Base-by-base conservation (phyloP, 2,113 vertebrate genomes). In the Tursiops truncatus region DNA sequence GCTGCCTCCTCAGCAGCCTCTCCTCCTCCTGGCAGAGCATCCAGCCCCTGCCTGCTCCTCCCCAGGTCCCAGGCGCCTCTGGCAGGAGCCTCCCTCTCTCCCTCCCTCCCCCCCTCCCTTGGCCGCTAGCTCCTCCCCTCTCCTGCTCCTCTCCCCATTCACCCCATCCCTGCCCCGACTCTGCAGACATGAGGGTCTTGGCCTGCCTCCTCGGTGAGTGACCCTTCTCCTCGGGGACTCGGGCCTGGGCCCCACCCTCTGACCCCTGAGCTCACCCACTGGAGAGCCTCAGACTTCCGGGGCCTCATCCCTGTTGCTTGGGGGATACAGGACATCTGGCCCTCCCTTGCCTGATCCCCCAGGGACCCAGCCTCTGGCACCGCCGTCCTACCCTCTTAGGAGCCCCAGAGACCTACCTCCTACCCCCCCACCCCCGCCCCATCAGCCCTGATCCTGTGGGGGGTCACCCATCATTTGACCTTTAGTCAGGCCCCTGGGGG, bases 131-230 rank as follows among this genome's bases (percentile, higher is more conserved):
- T 62, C 77, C 86, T 38, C 87, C 84, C n/a, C 41, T 80, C 67
- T 56, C 85, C 84, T 7, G 58, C 67, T 50, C 25, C 33, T 23
- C 5, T 62, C 63, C 50, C 85, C 56, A 73, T 36, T 63, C 68
- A 28, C 91, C 93, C 94, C 1, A 10, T 33, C 77, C 91, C 92
- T 74, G 85, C 76, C 92, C 79, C 1, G 79, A 68, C 81, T 93
- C 96, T 88, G 90, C 95, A 82, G 81, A 80, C 65, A 98, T 98
- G 98, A 97, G 94, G 97, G 97, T 95, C 94, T 63, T 96, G 97
- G 94, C 95, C 95, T 98, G 97, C 77, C 91, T 98, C 71, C 77
- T 98, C 6, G 98, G 98, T 98, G 97, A 98, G 98, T 98, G 97
- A 88, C 65, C 85, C 1, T 74, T n/a, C 53, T 81, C 68, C 63